Base-by-base conservation (phyloP, 2,797 vertebrate species). In the Manis crassicaudata region DNA sequence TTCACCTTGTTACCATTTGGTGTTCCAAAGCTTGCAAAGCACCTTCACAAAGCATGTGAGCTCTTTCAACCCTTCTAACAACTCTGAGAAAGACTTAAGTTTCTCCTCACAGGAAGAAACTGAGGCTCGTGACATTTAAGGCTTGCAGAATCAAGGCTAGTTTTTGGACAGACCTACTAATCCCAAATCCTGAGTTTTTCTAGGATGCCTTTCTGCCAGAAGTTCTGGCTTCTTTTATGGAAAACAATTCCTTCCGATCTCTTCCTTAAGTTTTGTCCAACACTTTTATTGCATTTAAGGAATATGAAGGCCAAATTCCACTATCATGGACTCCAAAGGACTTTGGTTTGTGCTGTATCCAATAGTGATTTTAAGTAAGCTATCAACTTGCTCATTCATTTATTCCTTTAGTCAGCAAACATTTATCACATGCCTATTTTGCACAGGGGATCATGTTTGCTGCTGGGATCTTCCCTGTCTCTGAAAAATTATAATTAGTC, bases 271-370 rank as follows among this genome's bases (percentile, higher is more conserved):
- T 35, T 70, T 46, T 35, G 92, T n/a, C 32, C 56, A 56, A 65
- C 73, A 77, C 60, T 86, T 60, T 88, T 92, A 95, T 43, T 32
- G 65, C 70, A 72, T 35, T 88, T 88, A 37, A 58, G 60, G 40
- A 94, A 90, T 32, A 75, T 11, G 87, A 92, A 56, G 68, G 60
- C 56, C 92, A 97, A 88, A 96, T 29, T 76, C 65, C 43, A 95
- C 72, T 58, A 29, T 13, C 18, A 52, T 14, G 43, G 11, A 70
- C 25, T 73, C 32, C 58, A 37, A 54, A 79, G 82, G 93, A 93
- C 88, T 93, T 56, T 67, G 58, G 20, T 32, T 84, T 35, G 40
- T 77, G 75, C 86, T 62, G 5, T 32, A 80, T 21, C 62, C 46
- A 70, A 20, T 50, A 50, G 84, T 63, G 80, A 76, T 81, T 46